Percentiles rank a stretch among this genome's conserved stretches.
These are phyloP conservation scores for Cichlasoma orientale DNA, from an alignment of 2,797 vertebrate species.

Conservation along the genomic window DNA sequence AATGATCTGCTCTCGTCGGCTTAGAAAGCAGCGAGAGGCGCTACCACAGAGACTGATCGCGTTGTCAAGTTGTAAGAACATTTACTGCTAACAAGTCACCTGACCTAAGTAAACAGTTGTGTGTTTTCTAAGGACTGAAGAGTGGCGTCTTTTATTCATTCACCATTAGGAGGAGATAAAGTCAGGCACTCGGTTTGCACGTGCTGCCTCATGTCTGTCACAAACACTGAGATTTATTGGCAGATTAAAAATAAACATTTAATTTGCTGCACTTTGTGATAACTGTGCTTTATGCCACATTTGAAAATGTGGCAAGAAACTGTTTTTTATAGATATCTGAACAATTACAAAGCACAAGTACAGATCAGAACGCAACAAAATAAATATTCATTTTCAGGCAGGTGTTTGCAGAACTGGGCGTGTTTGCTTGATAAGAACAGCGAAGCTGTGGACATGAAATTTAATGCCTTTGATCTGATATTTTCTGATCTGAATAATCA, in stretches of 20 bases:
- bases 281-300: neutral
- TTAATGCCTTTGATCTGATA: neutral
- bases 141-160: neutral
- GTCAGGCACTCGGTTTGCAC: neutral
- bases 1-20: neutral
- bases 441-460: neutral
- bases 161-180: neutral
- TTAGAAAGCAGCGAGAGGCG: slow-evolving; percentile 11
- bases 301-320: neutral
- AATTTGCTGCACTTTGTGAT: neutral
- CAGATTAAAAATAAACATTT: neutral
- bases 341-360: neutral
- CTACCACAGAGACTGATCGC: slow-evolving; percentile 6
- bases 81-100: slow-evolving; percentile 18
- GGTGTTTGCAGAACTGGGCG: neutral
- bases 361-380: neutral
- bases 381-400: neutral
- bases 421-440: neutral
- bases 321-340: neutral
- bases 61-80: slow-evolving; percentile 16
- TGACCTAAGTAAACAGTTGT: neutral
- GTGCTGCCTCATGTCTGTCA: neutral
- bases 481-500: neutral
- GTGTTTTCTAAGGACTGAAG: neutral
- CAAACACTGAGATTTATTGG: neutral